These are phyloP conservation scores for Noctilio leporinus DNA, from an alignment of 2,113 vertebrate genomes.

Conservation along the genomic window DNA sequence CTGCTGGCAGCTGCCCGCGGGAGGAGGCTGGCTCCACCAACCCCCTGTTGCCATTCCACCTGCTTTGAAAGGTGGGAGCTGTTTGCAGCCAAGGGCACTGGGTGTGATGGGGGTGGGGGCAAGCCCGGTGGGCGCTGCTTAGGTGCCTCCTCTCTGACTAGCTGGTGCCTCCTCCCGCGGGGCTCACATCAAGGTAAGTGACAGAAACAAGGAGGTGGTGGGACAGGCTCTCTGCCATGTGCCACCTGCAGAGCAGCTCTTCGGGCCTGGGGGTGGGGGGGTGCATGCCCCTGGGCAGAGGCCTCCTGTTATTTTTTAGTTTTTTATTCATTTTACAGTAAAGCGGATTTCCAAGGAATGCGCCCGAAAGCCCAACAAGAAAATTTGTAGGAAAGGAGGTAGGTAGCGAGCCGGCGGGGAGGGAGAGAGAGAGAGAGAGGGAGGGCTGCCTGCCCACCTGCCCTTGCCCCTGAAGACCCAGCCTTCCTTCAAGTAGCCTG, in stretches of 20 bases:
- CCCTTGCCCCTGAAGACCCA: slow-evolving; percentile 57
- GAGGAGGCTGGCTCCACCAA: slow-evolving; percentile 65
- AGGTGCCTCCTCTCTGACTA: slow-evolving; percentile 75
- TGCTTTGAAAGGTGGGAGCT: slow-evolving; percentile 65
- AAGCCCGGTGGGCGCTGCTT: slow-evolving; percentile 48
- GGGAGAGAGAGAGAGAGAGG: slow-evolving; percentile 78
- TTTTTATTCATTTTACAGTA: slow-evolving; percentile 99
- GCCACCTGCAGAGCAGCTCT: slow-evolving; percentile 68
- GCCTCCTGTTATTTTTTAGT: slow-evolving; percentile 99
- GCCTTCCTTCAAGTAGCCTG: slow-evolving; percentile 52
- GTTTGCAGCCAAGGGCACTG: slow-evolving; percentile 56
- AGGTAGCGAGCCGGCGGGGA: slow-evolving; percentile 91
- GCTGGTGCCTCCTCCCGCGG: slow-evolving; percentile 60
- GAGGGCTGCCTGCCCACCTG: slow-evolving; percentile 69
- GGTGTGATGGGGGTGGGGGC: slow-evolving; percentile 9
- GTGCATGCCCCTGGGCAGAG: slow-evolving; percentile 95
- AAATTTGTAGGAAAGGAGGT: slow-evolving; percentile 99
- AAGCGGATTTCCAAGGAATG: slow-evolving; percentile 99
- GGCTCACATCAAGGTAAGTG: slow-evolving; percentile 79
- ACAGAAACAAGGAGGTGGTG: slow-evolving; percentile 73
- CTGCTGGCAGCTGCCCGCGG: slow-evolving; percentile 60
- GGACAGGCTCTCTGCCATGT: slow-evolving; percentile 74
- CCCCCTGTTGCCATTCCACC: slow-evolving; percentile 57
- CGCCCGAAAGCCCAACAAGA: slow-evolving; percentile 99
- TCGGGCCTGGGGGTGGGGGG: slow-evolving; percentile 71